Evolutionary conservation across 2,113 vertebrate species (phyloP).

Genomic region (Notechis scutatus): DNA sequence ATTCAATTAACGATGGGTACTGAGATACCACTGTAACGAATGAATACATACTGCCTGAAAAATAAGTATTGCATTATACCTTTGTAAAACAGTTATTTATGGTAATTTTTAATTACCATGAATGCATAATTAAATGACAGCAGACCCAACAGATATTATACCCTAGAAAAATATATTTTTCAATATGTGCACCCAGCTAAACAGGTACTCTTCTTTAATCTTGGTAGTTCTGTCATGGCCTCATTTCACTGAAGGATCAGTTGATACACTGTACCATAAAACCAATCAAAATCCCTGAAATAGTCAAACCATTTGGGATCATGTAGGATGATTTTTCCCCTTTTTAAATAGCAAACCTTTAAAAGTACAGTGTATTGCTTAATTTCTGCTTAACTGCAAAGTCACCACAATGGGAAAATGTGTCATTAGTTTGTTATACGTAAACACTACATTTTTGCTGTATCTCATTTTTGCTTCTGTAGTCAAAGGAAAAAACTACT

Average conservation of each 20-base stretch:
- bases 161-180: constrained; percentile 9
- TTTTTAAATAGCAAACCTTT: not conserved
- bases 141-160: not conserved
- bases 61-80: not conserved
- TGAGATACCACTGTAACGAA: not conserved
- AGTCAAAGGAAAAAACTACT: not conserved
- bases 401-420: not conserved
- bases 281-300: not conserved
- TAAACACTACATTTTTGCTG: not conserved
- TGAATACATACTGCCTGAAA: not conserved
- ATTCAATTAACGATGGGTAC: not conserved
- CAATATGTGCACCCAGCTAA: not conserved
- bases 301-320: not conserved
- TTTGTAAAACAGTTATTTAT: not conserved
- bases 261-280: not conserved
- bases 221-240: not conserved
- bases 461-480: not conserved
- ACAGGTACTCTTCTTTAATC: not conserved
- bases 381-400: not conserved
- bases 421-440: not conserved
- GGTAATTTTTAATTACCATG: not conserved
- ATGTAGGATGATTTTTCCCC: not conserved
- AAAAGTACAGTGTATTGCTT: not conserved
- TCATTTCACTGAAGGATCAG: not conserved
- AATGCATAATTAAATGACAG: constrained; percentile 21